Evolutionary conservation across 2,888 invertebrate genomes (phyloP).

Genomic region (Pyrrhia umbra): DNA sequence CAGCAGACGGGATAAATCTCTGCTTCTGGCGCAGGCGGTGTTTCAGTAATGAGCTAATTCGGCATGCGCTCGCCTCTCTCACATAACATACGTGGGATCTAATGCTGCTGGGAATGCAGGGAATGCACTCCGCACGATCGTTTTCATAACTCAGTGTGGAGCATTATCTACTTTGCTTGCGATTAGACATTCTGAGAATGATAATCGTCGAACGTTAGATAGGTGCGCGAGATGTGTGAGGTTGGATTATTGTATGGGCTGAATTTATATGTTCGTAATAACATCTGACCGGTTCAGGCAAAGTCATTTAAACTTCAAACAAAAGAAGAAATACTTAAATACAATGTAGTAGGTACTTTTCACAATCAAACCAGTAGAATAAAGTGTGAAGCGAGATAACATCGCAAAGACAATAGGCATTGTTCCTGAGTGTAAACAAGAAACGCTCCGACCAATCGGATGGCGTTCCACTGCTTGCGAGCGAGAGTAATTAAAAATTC

Average conservation of each 20-base stretch:
- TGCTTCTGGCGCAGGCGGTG: slow-evolving; percentile 67
- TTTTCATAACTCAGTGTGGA: slow-evolving; percentile 48
- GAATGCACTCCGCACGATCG: slow-evolving; percentile 65
- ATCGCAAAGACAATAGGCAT: slow-evolving; percentile 80
- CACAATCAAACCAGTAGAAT: slow-evolving; percentile 53
- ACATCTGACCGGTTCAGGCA: slow-evolving; percentile 25
- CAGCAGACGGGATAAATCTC: slow-evolving; percentile 77
- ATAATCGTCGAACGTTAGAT: slow-evolving; percentile 38
- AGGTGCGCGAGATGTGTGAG: background rate
- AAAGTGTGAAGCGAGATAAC: slow-evolving; percentile 62
- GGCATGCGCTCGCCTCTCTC: slow-evolving; percentile 71
- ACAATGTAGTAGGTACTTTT: slow-evolving; percentile 41
- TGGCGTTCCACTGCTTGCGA: slow-evolving; percentile 61
- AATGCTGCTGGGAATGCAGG: slow-evolving; percentile 68
- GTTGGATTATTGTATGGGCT: slow-evolving; percentile 4
- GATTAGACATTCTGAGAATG: slow-evolving; percentile 48
- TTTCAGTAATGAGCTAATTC: slow-evolving; percentile 83
- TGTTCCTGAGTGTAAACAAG: slow-evolving; percentile 77
- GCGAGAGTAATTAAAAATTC: slow-evolving; percentile 87
- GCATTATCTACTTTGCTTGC: slow-evolving; percentile 50
- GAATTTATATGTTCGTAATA: background rate
- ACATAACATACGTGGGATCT: slow-evolving; percentile 63
- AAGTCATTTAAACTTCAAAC: slow-evolving; percentile 38
- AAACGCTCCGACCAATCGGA: slow-evolving; percentile 80
- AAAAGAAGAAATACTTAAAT: slow-evolving; percentile 40